Base-by-base conservation (phyloP, 2,797 vertebrate genomes). In the Cynodonichthys magdalenae region DNA sequence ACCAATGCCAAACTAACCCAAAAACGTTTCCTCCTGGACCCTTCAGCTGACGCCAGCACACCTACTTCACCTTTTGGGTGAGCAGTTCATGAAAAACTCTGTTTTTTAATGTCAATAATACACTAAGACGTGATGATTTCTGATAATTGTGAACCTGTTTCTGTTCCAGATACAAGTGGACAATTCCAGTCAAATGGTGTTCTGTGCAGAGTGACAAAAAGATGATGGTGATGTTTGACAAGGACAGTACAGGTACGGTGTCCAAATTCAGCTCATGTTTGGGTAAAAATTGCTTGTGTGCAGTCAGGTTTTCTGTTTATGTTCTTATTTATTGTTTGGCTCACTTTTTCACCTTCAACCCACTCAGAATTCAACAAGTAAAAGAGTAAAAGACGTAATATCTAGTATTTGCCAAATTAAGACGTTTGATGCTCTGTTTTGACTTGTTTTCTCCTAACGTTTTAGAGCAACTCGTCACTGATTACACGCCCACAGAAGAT, bases 131-230 rank as follows among this genome's bases (percentile, higher is more conserved):
- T 39, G 11, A 39, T 3, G 36, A 39, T 12, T 28, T 15, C 15
- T 18, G 6, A 28, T 41, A n/a, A 14, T 14, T 9, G 31, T 39
- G 20, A 11, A 42, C 6, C 9, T 74, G 15, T 54, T 46, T 80
- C 14, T 76, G 14, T 79, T 90, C 68, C 91, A 99, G 97, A 29
- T 99, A 99, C 86, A 95, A 77, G 53, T 99, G 97, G 97, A 98
- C 94, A 46, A 94, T 99, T 84, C 96, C 97, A 64, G 86, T 98
- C 63, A 94, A 91, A 86, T 96, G 89, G 92, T 69, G 64, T 12
- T 56, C 81, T 65, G 67, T 85, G 5, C 29, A 49, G 36, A 90
- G 65, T 15, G 15, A 54, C 0, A 82, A 47, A 9, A 74, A 55
- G 24, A 24, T 0, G 0, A 66, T 66, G 19, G 2, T 0, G 7